These are phyloP conservation scores for Murina feae DNA, from an alignment of 2,113 vertebrate genomes.

Conservation along the genomic window DNA sequence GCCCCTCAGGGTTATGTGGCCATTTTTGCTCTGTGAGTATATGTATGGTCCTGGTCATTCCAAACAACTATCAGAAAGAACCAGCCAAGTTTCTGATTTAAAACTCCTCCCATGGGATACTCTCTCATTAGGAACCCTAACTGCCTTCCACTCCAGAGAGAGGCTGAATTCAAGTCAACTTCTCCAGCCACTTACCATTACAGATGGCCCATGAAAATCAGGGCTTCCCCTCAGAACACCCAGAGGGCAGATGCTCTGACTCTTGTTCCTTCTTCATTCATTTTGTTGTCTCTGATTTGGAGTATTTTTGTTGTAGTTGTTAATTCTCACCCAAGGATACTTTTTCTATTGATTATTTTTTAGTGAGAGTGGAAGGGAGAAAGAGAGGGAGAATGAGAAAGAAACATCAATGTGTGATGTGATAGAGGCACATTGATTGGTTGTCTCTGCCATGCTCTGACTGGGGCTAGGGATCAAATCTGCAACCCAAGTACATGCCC, in stretches of 20 bases:
- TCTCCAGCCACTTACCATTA: neutral
- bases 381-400: too few relatives aligned
- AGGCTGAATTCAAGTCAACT: neutral
- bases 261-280: neutral
- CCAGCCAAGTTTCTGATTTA: neutral
- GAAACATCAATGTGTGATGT: too few relatives aligned
- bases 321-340: too few relatives aligned
- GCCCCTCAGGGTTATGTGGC: neutral
- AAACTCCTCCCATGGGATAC: neutral
- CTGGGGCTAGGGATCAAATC: too few relatives aligned
- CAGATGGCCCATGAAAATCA: neutral
- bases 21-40: neutral
- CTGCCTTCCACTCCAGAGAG: neutral
- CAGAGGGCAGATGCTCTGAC: too few relatives aligned
- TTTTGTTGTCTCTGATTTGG: neutral
- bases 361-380: too few relatives aligned
- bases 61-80: neutral
- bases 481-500: too few relatives aligned
- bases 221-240: neutral
- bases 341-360: too few relatives aligned
- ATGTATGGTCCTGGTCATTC: neutral
- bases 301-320: neutral
- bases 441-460: too few relatives aligned
- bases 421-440: too few relatives aligned
- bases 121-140: neutral